These are phyloP conservation scores for Ophioderma brevispina DNA, from an alignment of 35 echinoderm and acorn worm species.

Conservation along the genomic window DNA sequence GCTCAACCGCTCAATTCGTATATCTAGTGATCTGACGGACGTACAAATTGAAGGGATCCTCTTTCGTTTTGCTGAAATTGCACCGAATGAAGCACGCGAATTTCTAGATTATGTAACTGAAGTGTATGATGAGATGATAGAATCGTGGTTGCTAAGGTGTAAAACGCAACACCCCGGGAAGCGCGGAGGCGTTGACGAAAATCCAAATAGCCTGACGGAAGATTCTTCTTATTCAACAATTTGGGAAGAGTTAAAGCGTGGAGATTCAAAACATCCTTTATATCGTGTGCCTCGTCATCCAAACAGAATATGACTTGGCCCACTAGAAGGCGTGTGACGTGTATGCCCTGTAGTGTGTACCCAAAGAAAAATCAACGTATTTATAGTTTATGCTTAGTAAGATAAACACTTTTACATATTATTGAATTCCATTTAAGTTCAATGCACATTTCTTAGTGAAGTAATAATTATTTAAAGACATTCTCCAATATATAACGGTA, in stretches of 20 bases:
- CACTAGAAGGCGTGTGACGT: no score
- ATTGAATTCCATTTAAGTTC: no score
- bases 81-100: neutral
- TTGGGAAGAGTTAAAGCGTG: neutral
- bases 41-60: neutral
- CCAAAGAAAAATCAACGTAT: no score
- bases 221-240: neutral
- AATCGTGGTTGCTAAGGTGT: neutral
- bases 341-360: no score
- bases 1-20: neutral
- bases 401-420: no score
- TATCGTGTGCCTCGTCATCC: neutral
- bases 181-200: neutral
- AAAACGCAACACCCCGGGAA: neutral
- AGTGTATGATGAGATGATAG: neutral
- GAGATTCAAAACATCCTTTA: neutral
- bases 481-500: no score
- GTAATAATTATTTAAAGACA: no score
- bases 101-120: neutral
- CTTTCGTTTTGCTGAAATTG: neutral
- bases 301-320: no score
- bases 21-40: neutral
- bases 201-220: neutral
- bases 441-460: no score
- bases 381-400: no score